A percentile compares a stretch with the other conserved stretches of the same genome.
Evolutionary conservation across 2,888 invertebrate genomes (phyloP).

Genomic region (Zaprionus lineosus): DNA sequence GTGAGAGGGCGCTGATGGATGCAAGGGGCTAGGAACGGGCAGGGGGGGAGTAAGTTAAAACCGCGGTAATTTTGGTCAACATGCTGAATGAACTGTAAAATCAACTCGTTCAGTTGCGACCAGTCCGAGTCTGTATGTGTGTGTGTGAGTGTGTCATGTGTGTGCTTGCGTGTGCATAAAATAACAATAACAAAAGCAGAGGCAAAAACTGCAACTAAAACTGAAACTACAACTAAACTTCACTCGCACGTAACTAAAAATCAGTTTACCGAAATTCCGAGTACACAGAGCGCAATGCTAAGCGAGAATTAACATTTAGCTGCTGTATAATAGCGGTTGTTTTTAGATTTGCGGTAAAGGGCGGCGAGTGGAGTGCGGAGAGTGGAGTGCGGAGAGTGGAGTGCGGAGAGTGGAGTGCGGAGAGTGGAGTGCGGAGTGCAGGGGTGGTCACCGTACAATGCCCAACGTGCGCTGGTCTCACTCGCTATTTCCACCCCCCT

Average conservation of each 20-base stretch:
- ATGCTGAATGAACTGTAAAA: constrained; percentile 76
- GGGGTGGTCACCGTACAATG: constrained; percentile 13
- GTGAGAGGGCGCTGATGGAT: too few relatives aligned
- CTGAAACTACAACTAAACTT: constrained; percentile 34
- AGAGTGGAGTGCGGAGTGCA: too few relatives aligned
- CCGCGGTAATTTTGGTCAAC: constrained; percentile 76
- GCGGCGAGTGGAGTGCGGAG: neutral
- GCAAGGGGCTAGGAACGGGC: neutral
- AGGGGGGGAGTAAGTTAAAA: constrained; percentile 46
- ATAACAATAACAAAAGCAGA: constrained; percentile 27
- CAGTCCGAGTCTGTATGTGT: constrained; percentile 11
- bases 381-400: too few relatives aligned
- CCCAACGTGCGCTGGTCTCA: too few relatives aligned
- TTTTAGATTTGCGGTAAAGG: constrained; percentile 13
- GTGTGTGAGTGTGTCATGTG: constrained; percentile 2
- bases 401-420: too few relatives aligned
- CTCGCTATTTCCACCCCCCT: too few relatives aligned
- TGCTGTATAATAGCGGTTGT: constrained; percentile 54
- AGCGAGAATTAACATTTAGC: constrained; percentile 72
- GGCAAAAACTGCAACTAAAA: constrained; percentile 5
- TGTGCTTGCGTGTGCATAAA: neutral
- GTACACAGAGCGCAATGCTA: constrained; percentile 58
- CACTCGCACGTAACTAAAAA: constrained; percentile 60
- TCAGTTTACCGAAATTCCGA: constrained; percentile 71
- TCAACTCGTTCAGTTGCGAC: constrained; percentile 66